Evolutionary conservation across 2,797 vertebrate genomes (phyloP).

Genomic region (Nannoperca obscura): DNA sequence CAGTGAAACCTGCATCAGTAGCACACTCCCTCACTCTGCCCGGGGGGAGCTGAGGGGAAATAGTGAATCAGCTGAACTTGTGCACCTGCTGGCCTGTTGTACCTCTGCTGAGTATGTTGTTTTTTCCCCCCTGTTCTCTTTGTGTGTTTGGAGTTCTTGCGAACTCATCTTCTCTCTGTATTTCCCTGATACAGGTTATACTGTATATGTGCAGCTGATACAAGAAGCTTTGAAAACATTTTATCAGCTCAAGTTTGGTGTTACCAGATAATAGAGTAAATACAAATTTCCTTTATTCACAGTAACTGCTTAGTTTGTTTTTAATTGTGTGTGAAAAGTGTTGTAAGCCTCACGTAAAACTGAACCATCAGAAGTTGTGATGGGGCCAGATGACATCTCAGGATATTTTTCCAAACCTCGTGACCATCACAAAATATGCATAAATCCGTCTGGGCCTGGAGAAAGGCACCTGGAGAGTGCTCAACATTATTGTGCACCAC

Average conservation of each 20-base stretch:
- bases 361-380: no score
- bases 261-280: background rate
- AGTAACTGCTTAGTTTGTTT: background rate
- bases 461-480: background rate
- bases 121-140: background rate
- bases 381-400: no score
- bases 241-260: background rate
- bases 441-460: background rate
- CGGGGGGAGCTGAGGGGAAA: conserved; percentile 2
- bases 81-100: conserved; percentile 19
- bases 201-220: background rate
- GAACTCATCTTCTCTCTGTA: conserved; percentile 11
- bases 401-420: background rate
- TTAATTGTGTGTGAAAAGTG: background rate
- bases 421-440: background rate
- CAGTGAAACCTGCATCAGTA: conserved; percentile 31
- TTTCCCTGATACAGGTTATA: background rate
- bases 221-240: conserved; percentile 4
- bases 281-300: background rate
- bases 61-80: conserved; percentile 12
- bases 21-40: conserved; percentile 15
- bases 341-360: background rate
- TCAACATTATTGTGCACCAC: background rate
- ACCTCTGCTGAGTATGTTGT: conserved; percentile 17
- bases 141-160: conserved; percentile 2